Base-by-base conservation (phyloP, 2,888 invertebrate species). In the Trachelus tabidus region DNA sequence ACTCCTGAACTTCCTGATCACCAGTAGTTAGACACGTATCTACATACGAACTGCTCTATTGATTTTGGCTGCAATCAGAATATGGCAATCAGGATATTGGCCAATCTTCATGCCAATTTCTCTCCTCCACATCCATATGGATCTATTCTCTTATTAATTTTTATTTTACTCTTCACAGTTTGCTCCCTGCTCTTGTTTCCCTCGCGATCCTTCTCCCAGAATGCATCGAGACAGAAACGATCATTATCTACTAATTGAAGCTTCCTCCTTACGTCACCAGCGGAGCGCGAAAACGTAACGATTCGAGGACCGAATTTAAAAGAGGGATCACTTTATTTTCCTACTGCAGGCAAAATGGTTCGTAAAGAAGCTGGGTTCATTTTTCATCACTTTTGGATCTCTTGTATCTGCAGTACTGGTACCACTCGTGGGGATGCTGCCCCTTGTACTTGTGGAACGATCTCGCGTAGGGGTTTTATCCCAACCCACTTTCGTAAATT, bases 51-150 rank as follows among this genome's bases (percentile, higher is more conserved):
- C 56, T 9, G 56, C 56, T 78, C 77, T 81, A 85, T 85, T 80
- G 85, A 85, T 85, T 85, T 82, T 83, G 80, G 75, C 82, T 77
- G 33, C 80, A 81, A 84, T 83, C 79, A 76, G 71, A 79, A 77
- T 76, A 76, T 76, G 78, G 73, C 77, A 76, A 75, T 78, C 79
- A 73, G 75, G 73, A 79, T 75, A 73, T 71, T 71, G 75, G 56
- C 56, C 56, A 23, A 56, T 56, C 56, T 9, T 56, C 56, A 23
- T 56, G 56, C 56, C 56, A 56, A 56, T 56, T 56, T 56, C 56
- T 56, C 56, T 23, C 2, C 9, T 23, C 23, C 9, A 2, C 2
- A 9, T 23, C 56, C 56, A 23, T 23, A 23, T 23, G 56, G 56
- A 23, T 56, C 1, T 56, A 2, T 23, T 1, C 15, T 56, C 2